phyloP scores from a whole-genome alignment of 2,888 invertebrate genomes.

The Eledone cirrhosa region DNA sequence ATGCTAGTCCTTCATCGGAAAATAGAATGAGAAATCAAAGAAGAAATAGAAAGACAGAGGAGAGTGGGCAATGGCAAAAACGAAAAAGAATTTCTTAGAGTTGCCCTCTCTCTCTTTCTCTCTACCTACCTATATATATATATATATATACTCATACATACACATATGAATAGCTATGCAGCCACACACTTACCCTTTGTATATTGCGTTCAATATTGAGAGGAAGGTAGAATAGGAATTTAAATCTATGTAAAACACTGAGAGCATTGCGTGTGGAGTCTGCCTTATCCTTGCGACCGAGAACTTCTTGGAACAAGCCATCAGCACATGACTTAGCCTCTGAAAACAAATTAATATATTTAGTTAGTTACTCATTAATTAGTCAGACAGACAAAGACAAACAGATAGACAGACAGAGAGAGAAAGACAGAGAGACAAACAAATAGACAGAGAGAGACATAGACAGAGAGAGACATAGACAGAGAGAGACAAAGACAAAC shows the following conservation, averaged over 20 bases:
- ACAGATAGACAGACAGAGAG: neutral
- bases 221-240: constrained; percentile 94
- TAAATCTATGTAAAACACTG: constrained; percentile 89
- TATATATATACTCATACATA: too few species aligned
- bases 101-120: too few species aligned
- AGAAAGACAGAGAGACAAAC: neutral
- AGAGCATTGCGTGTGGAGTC: constrained; percentile 95
- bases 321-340: constrained; percentile 92
- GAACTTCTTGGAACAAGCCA: constrained; percentile 89
- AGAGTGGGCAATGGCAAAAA: too few species aligned
- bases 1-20: too few species aligned
- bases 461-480: neutral
- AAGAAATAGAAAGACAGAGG: too few species aligned
- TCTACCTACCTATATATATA: too few species aligned
- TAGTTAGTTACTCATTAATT: neutral
- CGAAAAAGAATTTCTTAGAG: too few species aligned
- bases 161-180: too few species aligned
- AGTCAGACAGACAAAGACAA: too few species aligned
- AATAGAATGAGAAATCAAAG: too few species aligned
- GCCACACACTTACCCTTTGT: constrained; percentile 71
- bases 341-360: constrained; percentile 55
- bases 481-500: neutral
- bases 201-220: constrained; percentile 93
- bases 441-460: neutral
- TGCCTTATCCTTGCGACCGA: constrained; percentile 90